A percentile compares a stretch with the other conserved stretches of the same genome.
These are phyloP conservation scores for Mormyrus lacerda DNA, from an alignment of 2,113 vertebrate genomes.

Conservation along the genomic window DNA sequence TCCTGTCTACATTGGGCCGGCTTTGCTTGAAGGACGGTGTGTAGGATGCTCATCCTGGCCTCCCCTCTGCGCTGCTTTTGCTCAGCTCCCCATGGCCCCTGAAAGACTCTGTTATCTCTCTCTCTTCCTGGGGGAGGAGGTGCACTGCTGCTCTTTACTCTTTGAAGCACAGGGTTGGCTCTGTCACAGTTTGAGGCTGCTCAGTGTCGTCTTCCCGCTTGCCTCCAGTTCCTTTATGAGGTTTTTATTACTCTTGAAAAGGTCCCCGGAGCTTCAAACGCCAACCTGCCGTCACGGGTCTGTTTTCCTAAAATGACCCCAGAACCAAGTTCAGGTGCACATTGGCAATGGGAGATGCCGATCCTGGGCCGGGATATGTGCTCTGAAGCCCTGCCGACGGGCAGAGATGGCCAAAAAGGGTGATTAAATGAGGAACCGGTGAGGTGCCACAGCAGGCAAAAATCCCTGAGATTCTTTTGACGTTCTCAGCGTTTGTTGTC, in stretches of 20 bases:
- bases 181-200: neutral
- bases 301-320: neutral
- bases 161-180: neutral
- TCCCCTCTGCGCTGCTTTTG: neutral
- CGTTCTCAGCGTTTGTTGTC: neutral
- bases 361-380: neutral
- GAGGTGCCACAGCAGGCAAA: neutral
- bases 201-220: neutral
- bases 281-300: neutral
- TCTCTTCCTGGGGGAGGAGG: neutral
- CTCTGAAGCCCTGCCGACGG: neutral
- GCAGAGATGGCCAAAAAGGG: neutral
- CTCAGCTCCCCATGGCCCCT: neutral
- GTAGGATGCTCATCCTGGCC: neutral
- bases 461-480: neutral
- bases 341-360: neutral
- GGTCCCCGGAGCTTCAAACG: neutral
- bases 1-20: neutral
- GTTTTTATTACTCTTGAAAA: neutral
- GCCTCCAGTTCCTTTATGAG: neutral
- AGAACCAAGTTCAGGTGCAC: neutral
- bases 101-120: neutral
- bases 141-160: neutral
- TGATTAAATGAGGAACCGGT: neutral
- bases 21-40: neutral